Percentiles rank a stretch among this genome's conserved stretches.
These are phyloP conservation scores for Cephalopholis sonnerati DNA, from an alignment of 2,113 vertebrate genomes.

Conservation along the genomic window DNA sequence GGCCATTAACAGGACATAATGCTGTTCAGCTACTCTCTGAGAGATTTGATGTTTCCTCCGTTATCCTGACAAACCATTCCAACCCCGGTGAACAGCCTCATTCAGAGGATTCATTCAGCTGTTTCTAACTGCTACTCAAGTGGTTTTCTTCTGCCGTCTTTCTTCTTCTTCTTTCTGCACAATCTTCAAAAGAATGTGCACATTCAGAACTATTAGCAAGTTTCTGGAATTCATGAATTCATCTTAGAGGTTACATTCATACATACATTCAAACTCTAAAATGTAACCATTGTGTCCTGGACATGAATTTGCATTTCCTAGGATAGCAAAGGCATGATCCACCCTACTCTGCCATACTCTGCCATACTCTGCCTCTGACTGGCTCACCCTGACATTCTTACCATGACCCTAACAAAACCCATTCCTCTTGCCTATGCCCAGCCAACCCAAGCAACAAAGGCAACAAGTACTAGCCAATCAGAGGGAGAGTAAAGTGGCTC, in stretches of 20 bases:
- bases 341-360: too few species aligned
- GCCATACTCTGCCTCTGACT: too few species aligned
- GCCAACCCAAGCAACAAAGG: too few species aligned
- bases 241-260: not conserved
- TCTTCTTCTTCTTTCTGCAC: not conserved
- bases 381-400: too few species aligned
- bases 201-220: not conserved
- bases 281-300: not conserved
- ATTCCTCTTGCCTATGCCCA: too few species aligned
- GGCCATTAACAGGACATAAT: constrained; percentile 58
- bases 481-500: too few species aligned
- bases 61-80: constrained; percentile 4
- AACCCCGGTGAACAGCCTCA: not conserved
- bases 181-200: not conserved
- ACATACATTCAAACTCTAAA: not conserved
- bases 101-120: not conserved
- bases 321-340: too few species aligned
- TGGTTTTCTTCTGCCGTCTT: too few species aligned
- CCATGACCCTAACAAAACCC: too few species aligned
- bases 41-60: constrained; percentile 19
- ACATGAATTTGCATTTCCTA: not conserved
- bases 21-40: constrained; percentile 19
- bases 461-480: too few species aligned
- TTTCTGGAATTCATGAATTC: not conserved
- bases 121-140: not conserved